Evolutionary conservation across 2,113 vertebrate genomes (phyloP).

Genomic region (Vimba vimba): DNA sequence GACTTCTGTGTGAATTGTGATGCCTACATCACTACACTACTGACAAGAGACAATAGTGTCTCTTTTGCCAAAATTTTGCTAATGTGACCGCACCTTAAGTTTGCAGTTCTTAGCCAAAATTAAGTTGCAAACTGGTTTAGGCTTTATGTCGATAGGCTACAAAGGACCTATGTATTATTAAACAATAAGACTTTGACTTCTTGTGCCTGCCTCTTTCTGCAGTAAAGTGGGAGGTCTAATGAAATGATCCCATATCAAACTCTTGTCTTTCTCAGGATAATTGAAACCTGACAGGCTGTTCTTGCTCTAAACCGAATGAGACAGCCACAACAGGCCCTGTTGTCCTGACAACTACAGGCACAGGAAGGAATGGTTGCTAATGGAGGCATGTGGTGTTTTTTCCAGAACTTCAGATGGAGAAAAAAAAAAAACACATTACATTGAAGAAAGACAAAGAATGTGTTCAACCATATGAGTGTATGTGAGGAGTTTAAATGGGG

Average conservation of each 20-base stretch:
- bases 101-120: background rate
- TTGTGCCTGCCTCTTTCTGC: conserved; percentile 7
- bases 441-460: conserved; percentile 41
- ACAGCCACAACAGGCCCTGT: background rate
- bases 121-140: background rate
- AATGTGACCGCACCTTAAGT: background rate
- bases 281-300: conserved; percentile 1
- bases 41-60: no score
- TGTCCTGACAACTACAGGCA: conserved; percentile 21
- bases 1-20: no score
- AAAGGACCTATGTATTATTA: background rate
- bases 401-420: conserved; percentile 35
- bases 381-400: background rate
- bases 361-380: conserved; percentile 11
- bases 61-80: no score
- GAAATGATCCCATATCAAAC: background rate
- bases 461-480: conserved; percentile 8
- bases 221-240: background rate
- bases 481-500: conserved; percentile 26
- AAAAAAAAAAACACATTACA: background rate
- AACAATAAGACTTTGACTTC: background rate
- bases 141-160: background rate
- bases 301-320: background rate
- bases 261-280: conserved; percentile 6
- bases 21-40: no score